Evolutionary conservation across 2,113 vertebrate genomes (phyloP).

Genomic region (Apaloderma vittatum): DNA sequence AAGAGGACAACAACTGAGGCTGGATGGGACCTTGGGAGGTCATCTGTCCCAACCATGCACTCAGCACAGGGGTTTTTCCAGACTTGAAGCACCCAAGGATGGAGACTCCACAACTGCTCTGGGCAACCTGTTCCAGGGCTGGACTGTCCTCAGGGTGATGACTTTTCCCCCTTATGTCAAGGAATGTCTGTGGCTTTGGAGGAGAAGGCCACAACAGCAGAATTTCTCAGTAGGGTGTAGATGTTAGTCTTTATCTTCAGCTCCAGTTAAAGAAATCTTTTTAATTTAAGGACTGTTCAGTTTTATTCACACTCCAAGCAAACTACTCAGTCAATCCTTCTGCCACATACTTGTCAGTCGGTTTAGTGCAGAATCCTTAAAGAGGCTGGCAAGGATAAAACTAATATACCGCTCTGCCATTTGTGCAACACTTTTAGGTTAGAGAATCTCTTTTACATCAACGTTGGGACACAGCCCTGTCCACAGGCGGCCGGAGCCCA

Average conservation of each 20-base stretch:
- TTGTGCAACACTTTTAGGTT: not conserved
- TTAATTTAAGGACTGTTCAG: not conserved
- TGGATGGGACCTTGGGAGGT: not conserved
- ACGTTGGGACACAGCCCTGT: not conserved
- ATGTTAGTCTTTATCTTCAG: not conserved
- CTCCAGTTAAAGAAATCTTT: not conserved
- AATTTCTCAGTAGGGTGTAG: not conserved
- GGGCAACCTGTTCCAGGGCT: not conserved
- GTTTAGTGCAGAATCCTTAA: not conserved
- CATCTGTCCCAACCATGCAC: not conserved
- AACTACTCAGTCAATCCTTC: not conserved
- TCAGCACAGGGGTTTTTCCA: not conserved
- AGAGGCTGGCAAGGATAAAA: not conserved
- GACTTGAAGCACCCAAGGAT: not conserved
- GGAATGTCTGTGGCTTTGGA: not conserved
- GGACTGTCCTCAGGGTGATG: not conserved
- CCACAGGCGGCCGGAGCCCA: not conserved
- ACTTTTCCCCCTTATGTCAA: not conserved
- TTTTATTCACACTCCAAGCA: not conserved
- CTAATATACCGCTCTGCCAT: accelerated
- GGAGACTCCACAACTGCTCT: not conserved
- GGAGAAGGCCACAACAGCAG: accelerated
- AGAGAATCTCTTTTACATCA: not conserved
- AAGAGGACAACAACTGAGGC: not conserved
- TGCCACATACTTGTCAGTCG: not conserved